These are phyloP conservation scores for Procambarus clarkii DNA, from an alignment of 1,140 invertebrate species.

Conservation along the genomic window DNA sequence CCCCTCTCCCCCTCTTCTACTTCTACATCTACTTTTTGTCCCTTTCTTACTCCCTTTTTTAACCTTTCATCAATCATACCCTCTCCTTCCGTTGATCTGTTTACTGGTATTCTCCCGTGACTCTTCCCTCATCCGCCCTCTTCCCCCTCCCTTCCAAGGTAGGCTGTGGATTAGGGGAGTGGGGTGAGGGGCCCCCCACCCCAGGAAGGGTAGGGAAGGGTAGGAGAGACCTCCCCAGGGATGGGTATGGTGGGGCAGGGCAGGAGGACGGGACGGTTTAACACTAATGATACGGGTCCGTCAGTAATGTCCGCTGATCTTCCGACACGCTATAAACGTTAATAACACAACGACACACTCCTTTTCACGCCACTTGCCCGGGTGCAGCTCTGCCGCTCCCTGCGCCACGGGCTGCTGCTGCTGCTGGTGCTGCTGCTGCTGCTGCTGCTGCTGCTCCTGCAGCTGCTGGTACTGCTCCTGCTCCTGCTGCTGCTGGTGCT, in stretches of 20 bases:
- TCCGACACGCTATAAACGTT: conserved; percentile 7
- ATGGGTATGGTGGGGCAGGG: too few relatives aligned
- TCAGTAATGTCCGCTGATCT: background rate
- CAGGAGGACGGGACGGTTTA: background rate
- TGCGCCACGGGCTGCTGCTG: too few relatives aligned
- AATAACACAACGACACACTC: conserved; percentile 5
- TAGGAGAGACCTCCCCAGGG: too few relatives aligned
- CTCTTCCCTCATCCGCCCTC: background rate
- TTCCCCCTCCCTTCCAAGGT: background rate
- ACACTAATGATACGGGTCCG: background rate
- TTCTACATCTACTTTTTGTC: background rate
- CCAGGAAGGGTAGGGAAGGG: too few relatives aligned
- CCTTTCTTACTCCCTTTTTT: background rate
- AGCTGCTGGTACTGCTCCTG: too few relatives aligned
- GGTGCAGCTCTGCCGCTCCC: background rate
- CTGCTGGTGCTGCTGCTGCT: background rate
- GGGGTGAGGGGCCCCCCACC: too few relatives aligned
- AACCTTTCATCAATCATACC: background rate
- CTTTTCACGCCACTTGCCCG: conserved; percentile 5
- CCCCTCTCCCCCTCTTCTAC: background rate
- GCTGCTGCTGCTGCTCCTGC: too few relatives aligned
- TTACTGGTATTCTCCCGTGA: too few relatives aligned
- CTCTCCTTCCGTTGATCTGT: background rate
- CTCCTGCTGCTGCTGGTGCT: too few relatives aligned
- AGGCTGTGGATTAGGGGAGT: too few relatives aligned